phyloP scores from a whole-genome alignment of 2,888 invertebrate genomes.

The Melanargia galathea region DNA sequence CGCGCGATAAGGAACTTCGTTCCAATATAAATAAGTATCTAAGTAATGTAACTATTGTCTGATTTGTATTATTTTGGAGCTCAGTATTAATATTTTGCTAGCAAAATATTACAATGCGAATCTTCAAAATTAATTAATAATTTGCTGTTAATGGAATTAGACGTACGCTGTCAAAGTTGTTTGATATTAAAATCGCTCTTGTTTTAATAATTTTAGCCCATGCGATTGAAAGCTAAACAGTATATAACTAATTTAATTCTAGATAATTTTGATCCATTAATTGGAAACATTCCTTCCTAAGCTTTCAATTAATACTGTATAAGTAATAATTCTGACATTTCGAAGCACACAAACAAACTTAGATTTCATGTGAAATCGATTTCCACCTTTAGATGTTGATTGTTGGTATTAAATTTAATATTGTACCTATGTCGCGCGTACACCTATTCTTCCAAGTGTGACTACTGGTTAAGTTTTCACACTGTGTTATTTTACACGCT shows the following conservation, averaged over 20 bases:
- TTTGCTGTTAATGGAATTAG: background rate
- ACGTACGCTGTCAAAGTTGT: background rate
- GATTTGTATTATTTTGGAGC: too few relatives aligned
- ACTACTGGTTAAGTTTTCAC: slow-evolving; percentile 8
- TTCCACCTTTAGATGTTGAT: too few relatives aligned
- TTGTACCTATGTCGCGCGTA: too few relatives aligned
- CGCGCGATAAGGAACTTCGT: too few relatives aligned
- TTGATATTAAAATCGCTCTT: background rate
- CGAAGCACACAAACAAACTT: background rate
- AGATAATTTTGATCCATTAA: background rate
- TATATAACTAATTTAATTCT: too few relatives aligned
- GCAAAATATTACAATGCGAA: too few relatives aligned
- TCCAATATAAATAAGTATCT: too few relatives aligned
- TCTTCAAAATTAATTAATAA: background rate
- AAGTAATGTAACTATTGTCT: too few relatives aligned
- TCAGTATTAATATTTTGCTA: too few relatives aligned
- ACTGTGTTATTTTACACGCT: slow-evolving; percentile 2
- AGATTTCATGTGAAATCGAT: background rate
- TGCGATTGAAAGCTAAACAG: background rate
- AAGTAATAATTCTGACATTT: background rate
- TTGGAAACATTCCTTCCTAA: background rate
- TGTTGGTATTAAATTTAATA: background rate
- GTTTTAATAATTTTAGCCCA: background rate
- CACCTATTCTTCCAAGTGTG: background rate
- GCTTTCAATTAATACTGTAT: background rate